Percentiles rank a stretch among this genome's conserved stretches.
These are phyloP conservation scores for Megalonaias nervosa DNA, from an alignment of 1,140 invertebrate species.

Conservation along the genomic window DNA sequence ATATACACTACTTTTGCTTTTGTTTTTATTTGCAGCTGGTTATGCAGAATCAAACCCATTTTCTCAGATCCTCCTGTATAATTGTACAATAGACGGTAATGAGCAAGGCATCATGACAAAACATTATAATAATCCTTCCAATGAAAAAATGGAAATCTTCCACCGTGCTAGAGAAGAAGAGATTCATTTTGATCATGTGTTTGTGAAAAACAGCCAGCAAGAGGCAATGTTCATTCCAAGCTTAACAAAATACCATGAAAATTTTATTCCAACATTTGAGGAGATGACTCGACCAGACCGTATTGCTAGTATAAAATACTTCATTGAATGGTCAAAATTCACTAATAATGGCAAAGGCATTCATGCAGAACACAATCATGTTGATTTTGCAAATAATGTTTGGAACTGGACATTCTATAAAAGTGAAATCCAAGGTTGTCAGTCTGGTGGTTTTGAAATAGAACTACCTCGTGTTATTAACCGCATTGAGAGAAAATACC, in stretches of 20 bases:
- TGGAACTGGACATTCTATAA: conserved; percentile 73
- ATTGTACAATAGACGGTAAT: conserved; percentile 81
- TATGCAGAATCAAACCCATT: too few species aligned
- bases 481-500: conserved; percentile 50
- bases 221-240: conserved; percentile 68
- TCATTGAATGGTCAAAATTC: conserved; percentile 57
- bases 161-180: conserved; percentile 61
- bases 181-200: conserved; percentile 49
- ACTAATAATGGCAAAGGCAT: conserved; percentile 60
- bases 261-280: conserved; percentile 67
- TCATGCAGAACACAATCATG: conserved; percentile 69
- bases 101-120: conserved; percentile 84
- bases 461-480: conserved; percentile 69
- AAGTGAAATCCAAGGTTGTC: conserved; percentile 88
- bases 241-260: conserved; percentile 67
- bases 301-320: conserved; percentile 68
- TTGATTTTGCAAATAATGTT: conserved; percentile 71
- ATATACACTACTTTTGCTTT: too few species aligned
- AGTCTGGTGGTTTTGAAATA: conserved; percentile 81
- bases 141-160: conserved; percentile 66
- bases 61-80: conserved; percentile 49
- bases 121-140: conserved; percentile 84
- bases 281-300: conserved; percentile 69
- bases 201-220: conserved; percentile 48
- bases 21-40: too few species aligned